Percentiles rank a stretch among this genome's conserved stretches.
These are phyloP conservation scores for Mandrillus leucophaeus DNA, from an alignment of 2,113 vertebrate species.

Conservation along the genomic window DNA sequence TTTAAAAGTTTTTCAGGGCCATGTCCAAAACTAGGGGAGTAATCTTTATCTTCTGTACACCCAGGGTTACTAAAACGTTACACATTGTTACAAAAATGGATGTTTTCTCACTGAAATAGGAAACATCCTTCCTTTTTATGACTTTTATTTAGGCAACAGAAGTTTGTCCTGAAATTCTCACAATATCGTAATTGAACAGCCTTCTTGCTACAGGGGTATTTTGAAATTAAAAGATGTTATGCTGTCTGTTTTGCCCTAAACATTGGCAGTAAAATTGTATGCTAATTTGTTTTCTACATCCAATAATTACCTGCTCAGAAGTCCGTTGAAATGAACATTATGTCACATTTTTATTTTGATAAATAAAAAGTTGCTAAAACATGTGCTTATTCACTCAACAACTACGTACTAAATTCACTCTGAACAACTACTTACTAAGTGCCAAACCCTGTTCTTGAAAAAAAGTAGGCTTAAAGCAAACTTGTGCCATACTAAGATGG, in stretches of 20 bases:
- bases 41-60: neutral
- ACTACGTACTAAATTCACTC: neutral
- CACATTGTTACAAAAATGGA: neutral
- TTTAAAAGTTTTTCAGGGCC: neutral
- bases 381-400: neutral
- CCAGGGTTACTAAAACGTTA: neutral
- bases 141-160: neutral
- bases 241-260: neutral
- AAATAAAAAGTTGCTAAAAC: neutral
- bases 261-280: neutral
- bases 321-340: neutral
- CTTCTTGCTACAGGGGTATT: neutral
- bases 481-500: neutral
- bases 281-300: neutral
- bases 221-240: neutral
- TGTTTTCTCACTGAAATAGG: neutral
- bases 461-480: neutral
- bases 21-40: neutral
- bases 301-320: neutral
- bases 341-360: conserved; percentile 16
- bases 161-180: neutral
- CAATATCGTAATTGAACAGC: neutral
- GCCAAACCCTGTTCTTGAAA: neutral
- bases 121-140: neutral
- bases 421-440: neutral